Conservation (phyloP, 2,888 invertebrate species). For the Rhingia campestris region DNA sequence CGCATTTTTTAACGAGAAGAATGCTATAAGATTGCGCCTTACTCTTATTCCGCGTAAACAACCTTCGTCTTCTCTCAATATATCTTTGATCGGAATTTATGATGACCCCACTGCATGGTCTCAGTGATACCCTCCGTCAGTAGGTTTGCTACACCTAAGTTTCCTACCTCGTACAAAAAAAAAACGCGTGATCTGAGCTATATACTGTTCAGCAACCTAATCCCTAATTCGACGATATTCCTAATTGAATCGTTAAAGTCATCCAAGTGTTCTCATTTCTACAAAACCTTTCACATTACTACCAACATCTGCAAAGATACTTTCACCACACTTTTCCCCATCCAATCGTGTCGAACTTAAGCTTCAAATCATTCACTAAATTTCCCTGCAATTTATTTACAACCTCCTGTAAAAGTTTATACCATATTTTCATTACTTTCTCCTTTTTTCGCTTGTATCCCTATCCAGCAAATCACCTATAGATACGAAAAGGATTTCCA, state of each 20-base stretch:
- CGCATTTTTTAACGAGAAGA: too few relatives aligned
- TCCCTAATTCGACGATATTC: too few relatives aligned
- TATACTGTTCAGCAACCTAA: too few relatives aligned
- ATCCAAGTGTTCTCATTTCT: background rate
- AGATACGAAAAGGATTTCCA: slow-evolving; percentile 37
- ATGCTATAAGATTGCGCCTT: too few relatives aligned
- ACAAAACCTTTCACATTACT: background rate
- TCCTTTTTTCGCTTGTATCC: background rate
- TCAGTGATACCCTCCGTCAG: too few relatives aligned
- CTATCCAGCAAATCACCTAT: slow-evolving; percentile 30
- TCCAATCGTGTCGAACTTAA: background rate
- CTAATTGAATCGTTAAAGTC: background rate
- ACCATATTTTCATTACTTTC: slow-evolving; percentile 57
- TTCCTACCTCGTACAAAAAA: too few relatives aligned
- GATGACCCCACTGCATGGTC: too few relatives aligned
- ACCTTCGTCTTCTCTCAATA: too few relatives aligned
- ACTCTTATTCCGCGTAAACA: too few relatives aligned
- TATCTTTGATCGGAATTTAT: too few relatives aligned
- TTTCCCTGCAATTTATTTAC: slow-evolving; percentile 46
- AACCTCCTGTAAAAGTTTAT: slow-evolving; percentile 38
- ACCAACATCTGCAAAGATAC: background rate
- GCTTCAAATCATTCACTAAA: slow-evolving; percentile 19
- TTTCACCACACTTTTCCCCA: background rate
- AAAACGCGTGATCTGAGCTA: too few relatives aligned
- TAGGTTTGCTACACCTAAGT: too few relatives aligned